A percentile compares a stretch with the other conserved stretches of the same genome.
Conservation (phyloP, 2,888 invertebrate species). For the Auanema sp. region DNA sequence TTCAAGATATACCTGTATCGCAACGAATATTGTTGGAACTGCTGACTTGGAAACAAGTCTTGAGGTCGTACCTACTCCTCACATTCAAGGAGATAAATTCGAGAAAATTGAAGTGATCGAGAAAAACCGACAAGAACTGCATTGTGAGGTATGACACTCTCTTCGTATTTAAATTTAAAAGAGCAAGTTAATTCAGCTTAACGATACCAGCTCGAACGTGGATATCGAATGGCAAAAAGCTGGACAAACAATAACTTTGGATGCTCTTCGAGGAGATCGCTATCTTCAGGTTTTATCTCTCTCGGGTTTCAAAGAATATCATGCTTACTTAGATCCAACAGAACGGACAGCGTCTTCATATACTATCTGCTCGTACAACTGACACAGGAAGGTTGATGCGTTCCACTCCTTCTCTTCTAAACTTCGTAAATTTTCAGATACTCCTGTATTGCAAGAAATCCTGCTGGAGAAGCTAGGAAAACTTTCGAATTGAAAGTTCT, state of each 20-base stretch:
- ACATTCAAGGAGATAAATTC: slow-evolving; percentile 36
- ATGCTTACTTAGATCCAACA: slow-evolving; percentile 9
- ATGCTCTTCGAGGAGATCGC: slow-evolving; percentile 39
- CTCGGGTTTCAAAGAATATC: too few relatives aligned
- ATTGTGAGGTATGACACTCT: slow-evolving; percentile 37
- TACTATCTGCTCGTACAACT: slow-evolving; percentile 42
- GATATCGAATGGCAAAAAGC: slow-evolving; percentile 59
- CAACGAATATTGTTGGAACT: slow-evolving; percentile 58
- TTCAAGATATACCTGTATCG: slow-evolving; percentile 58
- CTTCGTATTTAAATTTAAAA: neutral
- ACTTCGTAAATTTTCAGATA: slow-evolving; percentile 20
- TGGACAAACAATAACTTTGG: slow-evolving; percentile 44
- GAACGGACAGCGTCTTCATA: slow-evolving; percentile 14
- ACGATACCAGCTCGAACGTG: slow-evolving; percentile 17
- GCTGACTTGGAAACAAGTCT: slow-evolving; percentile 59
- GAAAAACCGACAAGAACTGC: slow-evolving; percentile 29
- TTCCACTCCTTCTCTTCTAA: slow-evolving; percentile 2
- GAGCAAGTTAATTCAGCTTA: slow-evolving; percentile 7
- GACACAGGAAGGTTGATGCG: slow-evolving; percentile 38
- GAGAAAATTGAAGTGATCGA: slow-evolving; percentile 45
- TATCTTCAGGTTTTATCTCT: slow-evolving; percentile 37
- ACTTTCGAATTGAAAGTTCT: slow-evolving; percentile 53
- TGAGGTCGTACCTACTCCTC: slow-evolving; percentile 54
- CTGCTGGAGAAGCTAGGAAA: slow-evolving; percentile 58
- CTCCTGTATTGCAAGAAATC: slow-evolving; percentile 52